Conservation (phyloP, 2,888 invertebrate genomes). For the Tipula unca region DNA sequence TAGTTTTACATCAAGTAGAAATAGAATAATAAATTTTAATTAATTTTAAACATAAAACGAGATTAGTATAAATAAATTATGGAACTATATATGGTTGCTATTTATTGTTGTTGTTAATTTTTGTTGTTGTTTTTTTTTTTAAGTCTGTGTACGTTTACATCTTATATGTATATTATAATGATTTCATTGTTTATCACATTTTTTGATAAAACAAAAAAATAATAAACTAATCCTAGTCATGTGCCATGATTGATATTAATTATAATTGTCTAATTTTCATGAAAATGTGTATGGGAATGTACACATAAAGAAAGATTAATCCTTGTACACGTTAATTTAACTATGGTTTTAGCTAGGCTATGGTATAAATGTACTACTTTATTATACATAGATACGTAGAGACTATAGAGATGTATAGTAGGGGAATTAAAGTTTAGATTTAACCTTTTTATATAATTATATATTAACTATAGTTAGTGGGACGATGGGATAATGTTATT, state of each 20-base stretch:
- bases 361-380: neutral
- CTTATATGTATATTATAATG: neutral
- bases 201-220: neutral
- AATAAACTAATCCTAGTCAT: neutral
- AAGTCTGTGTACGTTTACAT: neutral
- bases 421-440: neutral
- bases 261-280: neutral
- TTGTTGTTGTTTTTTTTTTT: neutral
- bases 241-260: conserved; percentile 8
- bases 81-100: neutral
- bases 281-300: neutral
- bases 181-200: neutral
- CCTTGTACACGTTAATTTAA: neutral
- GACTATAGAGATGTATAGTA: neutral
- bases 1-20: neutral
- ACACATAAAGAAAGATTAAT: neutral
- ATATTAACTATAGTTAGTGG: neutral
- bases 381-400: neutral
- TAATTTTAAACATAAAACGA: conserved; percentile 2
- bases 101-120: neutral
- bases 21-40: conserved; percentile 2
- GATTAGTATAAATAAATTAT: neutral
- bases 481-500: neutral
- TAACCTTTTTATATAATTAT: neutral
- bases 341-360: neutral